Base-by-base conservation (phyloP, 1,140 invertebrate genomes). In the Psilanteris sp. region DNA sequence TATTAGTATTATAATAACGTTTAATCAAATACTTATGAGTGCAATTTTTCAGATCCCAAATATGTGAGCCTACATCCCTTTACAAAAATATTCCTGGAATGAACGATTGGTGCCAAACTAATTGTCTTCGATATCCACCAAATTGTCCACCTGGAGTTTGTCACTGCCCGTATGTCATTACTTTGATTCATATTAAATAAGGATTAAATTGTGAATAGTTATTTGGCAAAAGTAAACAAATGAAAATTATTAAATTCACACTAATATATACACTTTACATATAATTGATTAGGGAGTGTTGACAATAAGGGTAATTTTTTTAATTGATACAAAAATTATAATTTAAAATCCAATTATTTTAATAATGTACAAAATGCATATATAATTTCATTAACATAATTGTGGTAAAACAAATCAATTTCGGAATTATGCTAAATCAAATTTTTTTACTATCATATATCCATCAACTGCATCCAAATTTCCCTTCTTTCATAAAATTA, bases 71-170 rank as follows among this genome's bases (percentile, higher is more conserved):
- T 1, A 91, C 91, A 0, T 83, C 87, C 4, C 77, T 87, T 1
- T 95, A 91, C 84, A 89, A 90, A 11, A 70, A 86, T 9, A 88
- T 95, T 55, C 93, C 93, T 6, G 94, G 94, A 13, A 94, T 96
- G 90, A 89, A 90, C 50, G 89, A 91, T 50, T 96, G 95, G 95
- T 96, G 95, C 81, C 92, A 94, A 85, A 91, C 88, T 9, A 96
- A 96, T 85, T 96, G 95, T 70, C 87, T 96, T 36, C 91, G 93
- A 22, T 95, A 96, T 84, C 95, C 95, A 9, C 94, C 95, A 1
- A 94, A 95, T 82, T 96, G 95, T 84, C 94, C 94, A 0, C 84
- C 90, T 11, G 84, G 89, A 4, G 88, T 94, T 5, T 96, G 95
- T 67, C 86, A 90, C 32, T 96, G 95, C 80, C 94, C 94, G 94